Evolutionary conservation across 2,888 invertebrate genomes (phyloP), one percentile per base, ranked within the genome.

Genomic region (Eudasyphora cyanicolor): DNA sequence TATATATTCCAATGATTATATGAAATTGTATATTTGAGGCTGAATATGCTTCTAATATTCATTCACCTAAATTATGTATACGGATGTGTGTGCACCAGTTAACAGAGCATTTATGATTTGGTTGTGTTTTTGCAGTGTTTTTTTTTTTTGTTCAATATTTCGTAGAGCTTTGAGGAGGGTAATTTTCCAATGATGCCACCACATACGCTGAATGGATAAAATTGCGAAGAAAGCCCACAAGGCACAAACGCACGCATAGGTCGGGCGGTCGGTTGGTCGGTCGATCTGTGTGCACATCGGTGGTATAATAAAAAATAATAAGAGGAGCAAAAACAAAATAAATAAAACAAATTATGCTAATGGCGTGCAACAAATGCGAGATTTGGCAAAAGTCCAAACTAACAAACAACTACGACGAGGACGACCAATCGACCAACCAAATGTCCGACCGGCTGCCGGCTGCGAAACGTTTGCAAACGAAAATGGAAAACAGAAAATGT

Each of bases 281-380:
- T 24, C 21, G 24, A 27, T 60, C 3, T 24, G 42, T 42, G 35
- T 67, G 42, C 3, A 67, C 42, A 42, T 64, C 19, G 21, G 38
- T 67, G 67, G 67, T 42, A 42, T 67, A 67, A 67, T 67, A 67
- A 67, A 42, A 67, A 67, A 67, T 67, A 67, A 67, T 67, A 67
- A 67, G 67, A 29, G 60, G 60, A 57, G 38, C 54, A n/a, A 32
- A 54, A 71, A 54, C 73, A 73, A 73, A 73, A 42, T 57, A 71
- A 64, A 73, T 76, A 60, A 84, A 73, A 54, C 75, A 81, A 78
- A 73, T 84, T 84, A 81, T 81, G 81, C 81, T 84, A 84, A 84
- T 84, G 81, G 60, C 84, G 78, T 81, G 84, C 81, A 84, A 84
- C 81, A 84, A 84, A 84, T 84, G 84, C 84, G 84, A 81, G 84